Percentiles rank a stretch among this genome's conserved stretches.
These are phyloP conservation scores for Peucedramus taeniatus DNA, from an alignment of 2,113 vertebrate genomes.

Conservation along the genomic window DNA sequence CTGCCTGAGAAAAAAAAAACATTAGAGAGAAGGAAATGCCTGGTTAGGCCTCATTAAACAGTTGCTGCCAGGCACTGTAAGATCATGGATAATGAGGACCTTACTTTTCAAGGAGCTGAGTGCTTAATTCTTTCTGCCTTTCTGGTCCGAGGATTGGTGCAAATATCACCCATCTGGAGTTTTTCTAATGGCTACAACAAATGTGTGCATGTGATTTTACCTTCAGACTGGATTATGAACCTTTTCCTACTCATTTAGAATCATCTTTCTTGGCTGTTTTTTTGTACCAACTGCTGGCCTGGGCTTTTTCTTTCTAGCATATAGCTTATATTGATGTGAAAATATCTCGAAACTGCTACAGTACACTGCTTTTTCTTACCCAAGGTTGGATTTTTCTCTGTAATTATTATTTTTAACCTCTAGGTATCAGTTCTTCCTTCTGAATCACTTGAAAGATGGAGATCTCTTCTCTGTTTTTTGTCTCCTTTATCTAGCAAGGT, in stretches of 20 bases:
- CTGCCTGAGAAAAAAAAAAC: not conserved
- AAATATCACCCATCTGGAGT: not conserved
- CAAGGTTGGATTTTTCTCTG: not conserved
- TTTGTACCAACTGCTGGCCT: not conserved
- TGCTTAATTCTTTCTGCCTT: not conserved
- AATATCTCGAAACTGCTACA: not conserved
- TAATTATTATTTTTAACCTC: not conserved
- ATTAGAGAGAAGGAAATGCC: not conserved
- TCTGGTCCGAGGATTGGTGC: not conserved
- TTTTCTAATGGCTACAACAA: not conserved
- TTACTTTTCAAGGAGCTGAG: not conserved
- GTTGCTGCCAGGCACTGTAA: not conserved
- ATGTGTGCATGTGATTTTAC: accelerated
- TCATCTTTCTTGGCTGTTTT: not conserved
- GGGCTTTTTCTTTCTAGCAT: not conserved
- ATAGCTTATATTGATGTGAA: not conserved
- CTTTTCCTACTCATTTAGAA: not conserved
- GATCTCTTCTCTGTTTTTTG: not conserved
- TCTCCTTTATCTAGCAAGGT: not conserved
- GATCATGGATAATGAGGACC: not conserved
- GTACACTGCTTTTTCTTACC: not conserved
- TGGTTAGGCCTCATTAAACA: not conserved
- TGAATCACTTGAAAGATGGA: not conserved
- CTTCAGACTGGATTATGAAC: not conserved
- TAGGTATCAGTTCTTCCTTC: not conserved